These are phyloP conservation scores for Marronus borbonicus DNA, from an alignment of 2,888 invertebrate genomes.

Conservation along the genomic window DNA sequence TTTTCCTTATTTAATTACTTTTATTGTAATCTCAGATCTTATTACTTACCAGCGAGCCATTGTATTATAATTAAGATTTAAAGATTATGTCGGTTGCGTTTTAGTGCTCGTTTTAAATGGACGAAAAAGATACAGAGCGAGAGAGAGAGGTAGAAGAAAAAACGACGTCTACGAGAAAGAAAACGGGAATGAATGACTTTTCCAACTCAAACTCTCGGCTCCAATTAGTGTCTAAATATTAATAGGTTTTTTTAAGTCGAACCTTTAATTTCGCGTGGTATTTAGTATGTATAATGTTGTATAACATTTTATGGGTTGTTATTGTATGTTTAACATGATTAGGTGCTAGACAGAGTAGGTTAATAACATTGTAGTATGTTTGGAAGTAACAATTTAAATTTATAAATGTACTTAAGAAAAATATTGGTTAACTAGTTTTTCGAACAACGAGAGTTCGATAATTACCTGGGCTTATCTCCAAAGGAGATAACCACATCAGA, in stretches of 20 bases:
- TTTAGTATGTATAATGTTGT: neutral
- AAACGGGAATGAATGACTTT: slow-evolving; percentile 39
- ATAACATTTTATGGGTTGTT: neutral
- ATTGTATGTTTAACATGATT: neutral
- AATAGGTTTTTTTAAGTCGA: slow-evolving; percentile 28
- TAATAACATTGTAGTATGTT: neutral
- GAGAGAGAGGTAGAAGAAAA: neutral
- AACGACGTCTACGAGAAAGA: slow-evolving; percentile 9
- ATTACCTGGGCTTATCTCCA: no score
- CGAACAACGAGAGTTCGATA: no score
- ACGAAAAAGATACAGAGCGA: slow-evolving; percentile 1
- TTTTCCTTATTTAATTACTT: slow-evolving; percentile 43
- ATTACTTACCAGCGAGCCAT: slow-evolving; percentile 42
- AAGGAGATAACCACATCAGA: no score
- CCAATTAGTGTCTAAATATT: slow-evolving; percentile 42
- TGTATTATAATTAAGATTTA: slow-evolving; percentile 47
- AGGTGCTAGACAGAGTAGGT: neutral
- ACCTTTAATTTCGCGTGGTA: slow-evolving; percentile 13
- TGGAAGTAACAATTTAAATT: no score
- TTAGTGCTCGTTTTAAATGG: slow-evolving; percentile 19
- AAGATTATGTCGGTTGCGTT: slow-evolving; percentile 44
- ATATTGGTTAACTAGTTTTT: no score
- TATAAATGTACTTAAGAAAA: no score
- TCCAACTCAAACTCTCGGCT: slow-evolving; percentile 32
- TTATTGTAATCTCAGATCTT: slow-evolving; percentile 46